Conservation (phyloP, 1,140 invertebrate species). For the Scaptomyza hsui region DNA sequence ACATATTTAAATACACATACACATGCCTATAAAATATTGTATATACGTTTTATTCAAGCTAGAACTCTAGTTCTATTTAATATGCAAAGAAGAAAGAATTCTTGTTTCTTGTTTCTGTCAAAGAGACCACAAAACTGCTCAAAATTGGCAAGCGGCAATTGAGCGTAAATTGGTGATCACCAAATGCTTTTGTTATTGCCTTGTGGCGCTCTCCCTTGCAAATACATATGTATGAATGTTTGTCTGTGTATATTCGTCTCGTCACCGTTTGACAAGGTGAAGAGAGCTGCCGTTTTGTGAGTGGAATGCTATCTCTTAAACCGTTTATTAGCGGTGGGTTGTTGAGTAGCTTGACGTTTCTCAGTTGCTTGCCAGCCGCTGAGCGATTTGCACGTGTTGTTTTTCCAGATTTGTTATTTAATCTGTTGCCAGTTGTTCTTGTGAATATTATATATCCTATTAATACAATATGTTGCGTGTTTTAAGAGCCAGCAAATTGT, state of each 20-base stretch:
- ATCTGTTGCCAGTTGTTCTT: not conserved
- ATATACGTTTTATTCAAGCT: too few relatives aligned
- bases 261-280: not conserved
- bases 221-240: not conserved
- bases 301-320: slow-evolving; percentile 18
- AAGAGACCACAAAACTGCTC: not conserved
- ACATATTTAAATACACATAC: not conserved
- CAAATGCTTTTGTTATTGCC: slow-evolving; percentile 7
- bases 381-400: slow-evolving; percentile 41
- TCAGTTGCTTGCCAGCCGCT: slow-evolving; percentile 48
- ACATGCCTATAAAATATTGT: too few relatives aligned
- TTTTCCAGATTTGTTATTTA: not conserved
- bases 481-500: slow-evolving; percentile 55
- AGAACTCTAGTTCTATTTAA: too few relatives aligned
- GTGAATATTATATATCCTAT: not conserved
- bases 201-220: not conserved
- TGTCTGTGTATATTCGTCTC: not conserved
- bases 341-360: not conserved
- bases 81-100: too few relatives aligned
- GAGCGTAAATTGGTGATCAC: slow-evolving; percentile 8
- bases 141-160: not conserved
- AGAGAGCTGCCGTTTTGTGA: slow-evolving; percentile 2
- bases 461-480: slow-evolving; percentile 65
- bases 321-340: slow-evolving; percentile 20
- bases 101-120: too few relatives aligned